phyloP scores from a whole-genome alignment of 2,797 vertebrate species.

The Anas capensis region DNA sequence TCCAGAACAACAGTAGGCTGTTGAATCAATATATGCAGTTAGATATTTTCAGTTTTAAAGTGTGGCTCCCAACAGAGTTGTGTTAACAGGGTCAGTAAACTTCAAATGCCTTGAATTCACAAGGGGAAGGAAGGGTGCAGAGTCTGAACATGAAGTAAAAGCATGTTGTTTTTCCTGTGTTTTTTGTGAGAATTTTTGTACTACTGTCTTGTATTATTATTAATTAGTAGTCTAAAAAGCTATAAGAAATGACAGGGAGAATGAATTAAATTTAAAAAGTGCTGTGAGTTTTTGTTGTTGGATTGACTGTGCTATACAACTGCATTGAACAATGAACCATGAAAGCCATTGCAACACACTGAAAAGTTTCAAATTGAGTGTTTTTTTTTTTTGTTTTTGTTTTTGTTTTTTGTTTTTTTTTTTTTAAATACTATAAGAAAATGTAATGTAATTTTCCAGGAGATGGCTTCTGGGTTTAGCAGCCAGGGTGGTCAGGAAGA shows the following conservation, averaged over 20 bases:
- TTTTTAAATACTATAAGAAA: neutral
- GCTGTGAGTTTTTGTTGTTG: neutral
- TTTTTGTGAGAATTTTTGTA: neutral
- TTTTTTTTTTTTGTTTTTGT: too few relatives aligned
- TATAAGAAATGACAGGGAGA: neutral
- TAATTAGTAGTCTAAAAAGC: neutral
- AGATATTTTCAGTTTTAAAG: constrained; percentile 48
- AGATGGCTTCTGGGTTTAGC: neutral
- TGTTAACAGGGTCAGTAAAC: constrained; percentile 10
- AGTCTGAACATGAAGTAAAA: neutral
- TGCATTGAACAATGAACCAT: neutral
- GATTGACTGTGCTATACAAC: neutral
- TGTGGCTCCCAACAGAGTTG: neutral
- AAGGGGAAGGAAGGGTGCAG: neutral
- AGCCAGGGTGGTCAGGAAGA: neutral
- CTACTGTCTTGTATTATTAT: neutral
- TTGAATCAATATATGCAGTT: neutral
- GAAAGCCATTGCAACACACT: neutral
- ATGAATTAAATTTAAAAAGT: neutral
- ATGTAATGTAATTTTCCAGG: neutral
- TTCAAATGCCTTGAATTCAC: constrained; percentile 13
- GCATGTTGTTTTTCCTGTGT: fast-evolving
- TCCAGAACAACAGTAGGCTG: neutral
- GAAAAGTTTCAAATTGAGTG: neutral
- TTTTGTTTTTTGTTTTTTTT: too few relatives aligned